Evolutionary conservation across 2,888 invertebrate genomes (phyloP).

Genomic region (Tiliacea aurago): DNA sequence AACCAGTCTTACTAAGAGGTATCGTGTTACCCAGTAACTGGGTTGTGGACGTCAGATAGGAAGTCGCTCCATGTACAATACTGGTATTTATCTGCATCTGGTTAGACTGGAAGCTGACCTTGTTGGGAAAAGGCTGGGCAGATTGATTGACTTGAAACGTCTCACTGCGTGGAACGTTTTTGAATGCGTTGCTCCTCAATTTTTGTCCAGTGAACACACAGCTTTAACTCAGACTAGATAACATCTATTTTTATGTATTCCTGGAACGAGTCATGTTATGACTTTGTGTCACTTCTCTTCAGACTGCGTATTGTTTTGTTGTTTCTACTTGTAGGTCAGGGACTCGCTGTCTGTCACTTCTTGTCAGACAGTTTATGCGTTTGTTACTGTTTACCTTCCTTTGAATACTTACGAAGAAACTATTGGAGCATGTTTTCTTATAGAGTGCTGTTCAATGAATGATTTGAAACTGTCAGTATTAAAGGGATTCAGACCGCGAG

Average conservation of each 20-base stretch:
- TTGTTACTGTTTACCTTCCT: constrained; percentile 13
- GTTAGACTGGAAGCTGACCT: background rate
- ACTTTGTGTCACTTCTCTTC: constrained; percentile 45
- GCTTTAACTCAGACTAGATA: constrained; percentile 10
- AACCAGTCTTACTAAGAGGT: background rate
- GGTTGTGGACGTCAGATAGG: background rate
- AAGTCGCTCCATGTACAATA: background rate
- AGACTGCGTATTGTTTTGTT: constrained; percentile 33
- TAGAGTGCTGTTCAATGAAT: background rate
- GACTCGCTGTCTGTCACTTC: constrained; percentile 26
- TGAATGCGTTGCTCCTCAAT: background rate
- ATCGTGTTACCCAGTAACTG: background rate
- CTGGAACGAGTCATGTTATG: constrained; percentile 51
- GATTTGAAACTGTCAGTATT: background rate
- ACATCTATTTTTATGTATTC: constrained; percentile 47
- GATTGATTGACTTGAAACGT: background rate
- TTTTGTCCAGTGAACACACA: background rate
- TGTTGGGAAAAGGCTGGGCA: background rate
- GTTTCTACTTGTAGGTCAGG: constrained; percentile 34
- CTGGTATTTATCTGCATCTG: background rate
- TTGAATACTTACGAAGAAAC: constrained; percentile 2
- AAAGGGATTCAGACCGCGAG: background rate
- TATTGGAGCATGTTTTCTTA: background rate
- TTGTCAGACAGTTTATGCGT: constrained; percentile 25
- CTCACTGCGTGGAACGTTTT: background rate